These are phyloP conservation scores for Spheniscus humboldti DNA, from an alignment of 2,797 vertebrate species.

Conservation along the genomic window DNA sequence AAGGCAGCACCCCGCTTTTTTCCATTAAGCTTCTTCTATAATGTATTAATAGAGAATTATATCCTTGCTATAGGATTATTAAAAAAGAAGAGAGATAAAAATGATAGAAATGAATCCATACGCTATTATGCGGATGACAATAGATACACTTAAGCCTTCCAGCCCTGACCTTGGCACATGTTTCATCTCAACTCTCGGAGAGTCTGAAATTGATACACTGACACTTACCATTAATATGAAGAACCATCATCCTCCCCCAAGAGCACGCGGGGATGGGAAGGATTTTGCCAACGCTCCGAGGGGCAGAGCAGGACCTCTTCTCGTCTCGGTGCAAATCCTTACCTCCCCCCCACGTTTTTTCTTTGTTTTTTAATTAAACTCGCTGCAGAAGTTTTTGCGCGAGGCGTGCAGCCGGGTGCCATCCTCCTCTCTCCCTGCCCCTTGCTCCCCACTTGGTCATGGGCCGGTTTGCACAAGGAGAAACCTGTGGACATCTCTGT, in stretches of 20 bases:
- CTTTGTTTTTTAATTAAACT: not conserved
- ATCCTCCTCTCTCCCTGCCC: not conserved
- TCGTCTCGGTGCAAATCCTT: not conserved
- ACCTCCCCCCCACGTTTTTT: accelerated
- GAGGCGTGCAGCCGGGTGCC: accelerated
- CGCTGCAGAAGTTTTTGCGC: not conserved
- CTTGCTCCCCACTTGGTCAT: accelerated
- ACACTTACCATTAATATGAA: constrained; percentile 58
- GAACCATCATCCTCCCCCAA: constrained; percentile 34
- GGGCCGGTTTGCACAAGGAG: not conserved
- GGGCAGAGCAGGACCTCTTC: not conserved
- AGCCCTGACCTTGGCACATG: constrained; percentile 69
- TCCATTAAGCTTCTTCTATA: constrained; percentile 62
- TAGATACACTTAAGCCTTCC: constrained; percentile 68
- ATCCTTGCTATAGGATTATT: constrained; percentile 61
- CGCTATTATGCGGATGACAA: constrained; percentile 65
- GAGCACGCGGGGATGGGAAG: not conserved
- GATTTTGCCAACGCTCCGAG: not conserved
- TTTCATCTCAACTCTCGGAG: constrained; percentile 48
- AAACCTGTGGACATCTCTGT: not conserved
- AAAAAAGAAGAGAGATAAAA: constrained; percentile 64
- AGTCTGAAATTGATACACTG: constrained; percentile 63
- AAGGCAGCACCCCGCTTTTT: constrained; percentile 50
- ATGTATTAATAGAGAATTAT: constrained; percentile 68
- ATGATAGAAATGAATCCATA: constrained; percentile 64